Base-by-base conservation (phyloP, 2,797 vertebrate species). In the Onychomys torridus region DNA sequence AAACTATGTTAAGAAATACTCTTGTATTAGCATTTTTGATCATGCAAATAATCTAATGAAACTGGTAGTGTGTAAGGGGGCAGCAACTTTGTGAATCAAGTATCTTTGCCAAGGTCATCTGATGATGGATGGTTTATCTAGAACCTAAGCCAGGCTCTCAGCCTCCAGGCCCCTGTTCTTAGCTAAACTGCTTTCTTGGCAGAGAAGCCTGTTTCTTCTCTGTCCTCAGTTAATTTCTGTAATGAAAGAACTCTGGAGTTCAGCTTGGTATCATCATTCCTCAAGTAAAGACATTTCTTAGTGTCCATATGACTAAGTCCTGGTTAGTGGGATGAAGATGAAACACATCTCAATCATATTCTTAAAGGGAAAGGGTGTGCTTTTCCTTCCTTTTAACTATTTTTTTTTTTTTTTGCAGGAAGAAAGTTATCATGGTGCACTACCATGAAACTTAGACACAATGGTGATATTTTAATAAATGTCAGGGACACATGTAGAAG, bases 11-110 rank as follows among this genome's bases (percentile, higher is more conserved):
- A 73, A 91, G 29, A 83, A 95, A 69, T 91, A 83, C 88, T 37
- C 69, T 78, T 91, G 67, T 19, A 65, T 95, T 71, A 92, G 6
- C 25, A 59, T 93, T 93, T n/a, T 95, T 82, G 86, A 91, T 46
- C 52, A 5, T 49, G 91, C 84, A 19, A 85, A 3, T 78, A 82
- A 82, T 89, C 37, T 59, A n/a, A 59, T 90, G 55, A 87, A 61
- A 92, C 37, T 75, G 46, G 46, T 79, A 55, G 32, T 52, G 34
- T 81, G 5, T 37, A 55, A 90, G 37, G 82, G 79, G 79, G 40
- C 12, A 76, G 10, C 11, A 88, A 84, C 7, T 85, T 67, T 73
- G 27, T 84, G 81, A 94, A 32, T 29, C 73, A n/a, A 94, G 7
- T 78, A 23, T 83, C 29, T 90, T 95, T 95, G 76, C 61, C 55